Evolutionary conservation across 2,797 vertebrate genomes (phyloP), one percentile per base, ranked within the genome.

Genomic region (Gymnopithys bicolor): DNA sequence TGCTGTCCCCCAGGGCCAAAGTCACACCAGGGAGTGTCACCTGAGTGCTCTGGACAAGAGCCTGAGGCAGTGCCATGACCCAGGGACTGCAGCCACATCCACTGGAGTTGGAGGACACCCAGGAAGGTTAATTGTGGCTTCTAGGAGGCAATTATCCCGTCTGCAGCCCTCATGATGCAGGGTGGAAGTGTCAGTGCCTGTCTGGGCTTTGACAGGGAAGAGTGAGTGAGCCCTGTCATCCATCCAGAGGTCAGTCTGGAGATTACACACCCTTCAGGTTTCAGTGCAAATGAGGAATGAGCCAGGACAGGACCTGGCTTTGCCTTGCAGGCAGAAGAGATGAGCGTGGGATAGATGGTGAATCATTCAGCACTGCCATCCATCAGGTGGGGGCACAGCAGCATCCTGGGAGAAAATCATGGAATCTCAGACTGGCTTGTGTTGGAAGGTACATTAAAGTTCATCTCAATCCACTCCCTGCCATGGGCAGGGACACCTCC

Each of bases 31-130:
- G 23, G 23, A 33, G 5, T 11, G 32, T 5, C 32, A 52, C 30
- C 2, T 3, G 3, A 1, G 7, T 71, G 46, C 30, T 17, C 8
- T 1, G 33, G 27, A 10, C 9, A 12, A 37, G 22, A 32, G 32
- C 18, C 37, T 35, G 43, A 69, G 37, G 10, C 12, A 41, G 32
- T 13, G 45, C 15, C 33, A 7, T 71, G 37, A 30, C 24, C 35
- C 51, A 53, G 24, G 13, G 21, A 7, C 33, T 41, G 10, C 10
- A 63, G 15, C 12, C 28, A 69, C 11, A 4, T 21, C 32, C 28
- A 10, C 19, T 49, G 25, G 4, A 22, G 30, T 35, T 45, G 39
- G n/a, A 89, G 23, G 39, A 41, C 43, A 48, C 2, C 6, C 58
- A 53, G 23, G 22, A 46, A 77, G 35, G 39, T 41, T 17, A 30